Evolutionary conservation across 2,888 invertebrate species (phyloP).

Genomic region (Polydrusus tereticollis): DNA sequence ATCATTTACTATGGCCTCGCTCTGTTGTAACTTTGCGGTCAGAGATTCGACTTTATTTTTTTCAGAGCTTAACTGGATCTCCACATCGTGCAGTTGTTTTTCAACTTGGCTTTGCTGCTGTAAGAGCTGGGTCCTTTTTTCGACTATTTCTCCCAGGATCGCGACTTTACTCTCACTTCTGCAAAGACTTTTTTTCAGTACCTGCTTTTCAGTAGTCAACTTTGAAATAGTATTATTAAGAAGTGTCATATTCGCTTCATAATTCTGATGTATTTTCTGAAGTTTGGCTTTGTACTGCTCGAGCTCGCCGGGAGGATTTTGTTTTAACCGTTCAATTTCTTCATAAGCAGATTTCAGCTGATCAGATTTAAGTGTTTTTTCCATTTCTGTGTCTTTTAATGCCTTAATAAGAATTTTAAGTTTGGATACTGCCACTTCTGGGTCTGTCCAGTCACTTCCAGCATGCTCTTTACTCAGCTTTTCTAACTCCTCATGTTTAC

Average conservation of each 20-base stretch:
- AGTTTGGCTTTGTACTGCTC: background rate
- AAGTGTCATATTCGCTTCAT: background rate
- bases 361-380: background rate
- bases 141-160: background rate
- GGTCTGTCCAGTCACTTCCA: background rate
- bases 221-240: background rate
- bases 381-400: background rate
- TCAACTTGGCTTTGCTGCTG: background rate
- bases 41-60: conserved; percentile 2
- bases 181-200: background rate
- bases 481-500: background rate
- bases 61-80: background rate
- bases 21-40: background rate
- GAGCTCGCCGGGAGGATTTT: background rate
- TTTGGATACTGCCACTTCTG: no score
- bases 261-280: background rate
- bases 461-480: background rate
- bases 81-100: background rate
- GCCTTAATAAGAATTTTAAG: no score
- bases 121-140: background rate
- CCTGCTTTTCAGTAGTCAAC: background rate
- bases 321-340: background rate
- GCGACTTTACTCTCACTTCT: background rate
- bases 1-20: background rate
- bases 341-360: background rate